Conservation (phyloP, 1,140 invertebrate genomes). For the Trachymyrmex septentrionalis region DNA sequence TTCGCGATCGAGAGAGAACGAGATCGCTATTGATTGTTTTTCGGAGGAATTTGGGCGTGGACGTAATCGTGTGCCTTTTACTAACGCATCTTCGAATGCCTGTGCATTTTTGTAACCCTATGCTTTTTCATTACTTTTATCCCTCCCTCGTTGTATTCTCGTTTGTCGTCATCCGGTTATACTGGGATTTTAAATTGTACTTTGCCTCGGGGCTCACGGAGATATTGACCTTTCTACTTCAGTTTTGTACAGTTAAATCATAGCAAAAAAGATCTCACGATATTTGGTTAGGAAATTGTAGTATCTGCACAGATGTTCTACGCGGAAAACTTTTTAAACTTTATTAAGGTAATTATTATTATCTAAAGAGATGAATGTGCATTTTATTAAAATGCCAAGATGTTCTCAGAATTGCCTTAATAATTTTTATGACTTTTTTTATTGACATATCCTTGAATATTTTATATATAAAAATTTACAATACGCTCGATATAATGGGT, state of each 20-base stretch:
- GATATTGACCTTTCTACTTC: neutral
- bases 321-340: neutral
- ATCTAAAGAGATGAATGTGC: neutral
- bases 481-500: too few relatives aligned
- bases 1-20: neutral
- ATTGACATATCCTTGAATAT: neutral
- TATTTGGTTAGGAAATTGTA: constrained; percentile 1
- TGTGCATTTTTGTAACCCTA: neutral
- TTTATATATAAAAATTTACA: neutral
- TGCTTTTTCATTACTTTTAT: constrained; percentile 16
- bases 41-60: neutral
- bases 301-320: neutral
- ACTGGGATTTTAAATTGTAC: constrained; percentile 25
- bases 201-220: neutral
- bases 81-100: neutral
- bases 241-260: neutral
- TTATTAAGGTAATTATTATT: neutral
- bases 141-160: neutral
- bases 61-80: constrained; percentile 10
- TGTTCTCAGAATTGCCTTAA: neutral
- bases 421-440: neutral
- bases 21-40: neutral
- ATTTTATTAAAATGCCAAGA: neutral
- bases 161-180: neutral
- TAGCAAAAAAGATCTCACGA: neutral